Conservation (phyloP, 2,797 vertebrate genomes). For the Mallotus villosus region DNA sequence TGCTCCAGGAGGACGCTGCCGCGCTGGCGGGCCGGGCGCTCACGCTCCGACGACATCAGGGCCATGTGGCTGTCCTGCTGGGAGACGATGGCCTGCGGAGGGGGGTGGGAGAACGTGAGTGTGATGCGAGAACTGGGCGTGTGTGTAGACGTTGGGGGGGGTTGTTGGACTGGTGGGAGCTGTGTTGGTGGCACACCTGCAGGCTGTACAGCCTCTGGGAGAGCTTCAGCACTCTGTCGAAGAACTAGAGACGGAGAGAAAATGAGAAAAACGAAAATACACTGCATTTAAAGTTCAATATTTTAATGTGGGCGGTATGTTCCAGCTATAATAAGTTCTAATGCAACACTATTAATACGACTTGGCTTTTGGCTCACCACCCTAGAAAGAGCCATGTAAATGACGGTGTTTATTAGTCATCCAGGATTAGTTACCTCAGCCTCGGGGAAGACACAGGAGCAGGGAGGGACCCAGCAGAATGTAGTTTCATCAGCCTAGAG, state of each 20-base stretch:
- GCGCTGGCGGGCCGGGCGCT: conserved; percentile 67
- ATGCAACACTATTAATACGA: background rate
- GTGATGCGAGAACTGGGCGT: background rate
- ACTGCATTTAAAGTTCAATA: too few relatives aligned
- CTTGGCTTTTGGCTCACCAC: background rate
- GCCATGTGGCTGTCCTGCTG: conserved; percentile 86
- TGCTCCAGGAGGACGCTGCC: conserved; percentile 85
- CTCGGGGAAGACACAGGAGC: conserved; percentile 14
- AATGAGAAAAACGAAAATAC: background rate
- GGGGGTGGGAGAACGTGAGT: background rate
- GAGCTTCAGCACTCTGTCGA: conserved; percentile 74
- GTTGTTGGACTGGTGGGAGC: background rate
- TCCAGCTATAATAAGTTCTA: background rate
- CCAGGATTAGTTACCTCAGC: conserved; percentile 43
- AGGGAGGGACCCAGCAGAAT: background rate
- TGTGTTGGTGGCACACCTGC: conserved; percentile 70
- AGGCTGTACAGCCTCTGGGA: conserved; percentile 83
- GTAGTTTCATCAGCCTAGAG: conserved; percentile 47
- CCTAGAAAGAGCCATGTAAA: background rate
- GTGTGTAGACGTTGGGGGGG: background rate
- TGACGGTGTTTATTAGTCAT: background rate
- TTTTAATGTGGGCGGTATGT: too few relatives aligned
- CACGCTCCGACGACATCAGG: conserved; percentile 68
- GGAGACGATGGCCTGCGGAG: conserved; percentile 73
- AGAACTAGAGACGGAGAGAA: conserved; percentile 69